phyloP scores from a whole-genome alignment of 2,113 vertebrate genomes.

The Scophthalmus maximus region DNA sequence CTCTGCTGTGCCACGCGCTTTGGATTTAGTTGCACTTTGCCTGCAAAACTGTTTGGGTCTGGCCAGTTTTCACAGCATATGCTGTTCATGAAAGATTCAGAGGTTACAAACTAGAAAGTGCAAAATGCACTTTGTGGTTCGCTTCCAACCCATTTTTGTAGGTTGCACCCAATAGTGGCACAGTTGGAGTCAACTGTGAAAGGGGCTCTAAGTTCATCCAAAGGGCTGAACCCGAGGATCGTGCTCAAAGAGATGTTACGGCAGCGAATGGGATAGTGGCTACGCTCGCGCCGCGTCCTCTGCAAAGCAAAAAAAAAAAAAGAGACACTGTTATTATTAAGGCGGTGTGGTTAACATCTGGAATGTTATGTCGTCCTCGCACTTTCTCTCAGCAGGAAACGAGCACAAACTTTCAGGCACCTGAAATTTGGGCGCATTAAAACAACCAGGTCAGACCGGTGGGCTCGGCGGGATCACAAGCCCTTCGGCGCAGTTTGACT shows the following conservation, averaged over 20 bases:
- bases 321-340: no score
- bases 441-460: constrained; percentile 14
- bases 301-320: neutral
- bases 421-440: constrained; percentile 12
- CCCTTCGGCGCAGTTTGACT: constrained; percentile 29
- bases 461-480: neutral
- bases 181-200: neutral
- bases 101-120: constrained; percentile 63
- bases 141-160: constrained; percentile 39
- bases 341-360: constrained; percentile 13
- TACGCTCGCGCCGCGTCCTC: neutral
- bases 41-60: neutral
- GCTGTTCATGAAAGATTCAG: constrained; percentile 75
- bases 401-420: constrained; percentile 1
- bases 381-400: constrained; percentile 1
- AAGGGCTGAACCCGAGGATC: neutral
- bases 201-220: neutral
- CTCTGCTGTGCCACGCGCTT: neutral
- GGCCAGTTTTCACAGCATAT: constrained; percentile 25
- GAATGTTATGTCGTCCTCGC: neutral
- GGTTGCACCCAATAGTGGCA: constrained; percentile 1
- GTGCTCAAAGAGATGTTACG: neutral
- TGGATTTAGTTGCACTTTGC: constrained; percentile 28
- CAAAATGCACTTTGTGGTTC: constrained; percentile 50
- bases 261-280: neutral